A percentile compares a stretch with the other conserved stretches of the same genome.
Conservation (phyloP, 2,888 invertebrate genomes). For the Athalia circularis region DNA sequence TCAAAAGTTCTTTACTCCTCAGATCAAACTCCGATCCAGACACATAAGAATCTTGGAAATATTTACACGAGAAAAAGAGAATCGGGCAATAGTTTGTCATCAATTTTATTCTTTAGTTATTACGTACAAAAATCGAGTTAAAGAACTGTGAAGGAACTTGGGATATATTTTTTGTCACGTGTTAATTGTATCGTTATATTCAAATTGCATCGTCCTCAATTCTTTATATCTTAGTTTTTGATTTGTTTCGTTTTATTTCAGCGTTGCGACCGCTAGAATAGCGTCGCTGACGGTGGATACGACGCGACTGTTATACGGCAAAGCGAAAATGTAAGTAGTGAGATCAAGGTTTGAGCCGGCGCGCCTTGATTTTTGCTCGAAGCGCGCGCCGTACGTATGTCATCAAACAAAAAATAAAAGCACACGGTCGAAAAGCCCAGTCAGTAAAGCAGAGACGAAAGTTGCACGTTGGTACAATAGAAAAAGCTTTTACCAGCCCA, state of each 20-base stretch:
- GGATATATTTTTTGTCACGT: too few relatives aligned
- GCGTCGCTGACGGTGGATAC: constrained; percentile 62
- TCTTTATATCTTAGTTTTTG: background rate
- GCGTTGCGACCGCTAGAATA: constrained; percentile 20
- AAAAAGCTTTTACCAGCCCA: too few relatives aligned
- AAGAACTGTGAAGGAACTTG: too few relatives aligned
- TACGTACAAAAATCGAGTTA: too few relatives aligned
- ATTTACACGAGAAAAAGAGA: too few relatives aligned
- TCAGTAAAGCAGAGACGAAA: constrained; percentile 6
- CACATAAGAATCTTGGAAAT: too few relatives aligned
- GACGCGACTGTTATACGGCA: constrained; percentile 60
- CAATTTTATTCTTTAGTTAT: too few relatives aligned
- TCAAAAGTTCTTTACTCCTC: too few relatives aligned
- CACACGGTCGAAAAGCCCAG: background rate
- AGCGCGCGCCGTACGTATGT: constrained; percentile 48
- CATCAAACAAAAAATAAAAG: background rate
- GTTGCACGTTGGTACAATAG: background rate
- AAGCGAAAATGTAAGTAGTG: constrained; percentile 48
- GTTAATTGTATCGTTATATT: too few relatives aligned
- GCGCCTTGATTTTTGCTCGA: constrained; percentile 48
- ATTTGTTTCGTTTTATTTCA: constrained; percentile 8
- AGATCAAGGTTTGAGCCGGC: constrained; percentile 57
- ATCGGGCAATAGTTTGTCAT: too few relatives aligned
- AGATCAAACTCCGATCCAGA: too few relatives aligned
- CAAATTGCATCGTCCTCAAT: background rate